Evolutionary conservation across 2,888 invertebrate species (phyloP), one percentile per base, ranked within the genome.

Genomic region (Drosophila neotestacea): DNA sequence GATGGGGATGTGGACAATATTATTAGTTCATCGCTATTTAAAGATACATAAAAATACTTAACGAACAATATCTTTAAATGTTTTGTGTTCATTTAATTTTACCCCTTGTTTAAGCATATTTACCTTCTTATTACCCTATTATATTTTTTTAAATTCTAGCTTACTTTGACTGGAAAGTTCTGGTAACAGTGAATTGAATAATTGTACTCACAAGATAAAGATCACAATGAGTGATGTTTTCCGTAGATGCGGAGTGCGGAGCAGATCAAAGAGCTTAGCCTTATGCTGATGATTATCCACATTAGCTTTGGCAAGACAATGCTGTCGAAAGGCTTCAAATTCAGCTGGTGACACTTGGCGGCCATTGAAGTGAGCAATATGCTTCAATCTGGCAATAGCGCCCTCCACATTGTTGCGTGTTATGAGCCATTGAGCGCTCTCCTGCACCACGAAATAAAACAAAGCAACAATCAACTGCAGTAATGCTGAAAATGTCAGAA

Each of bases 381-480:
- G 91, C 79, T 91, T 90, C 72, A 94, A 93, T 64, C 94, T 93
- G 44, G 89, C 80, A 28, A 94, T 92, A 4, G 94, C 94, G 42
- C 93, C 92, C 27, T 93, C 93, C 0, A 92, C 90, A 71, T 92
- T 90, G 28, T 94, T 93, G 80, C 93, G 93, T 62, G 94, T 93
- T 3, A 94, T 92, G 6, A 94, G 85, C 94, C 94, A 94, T 76
- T 94, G 93, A 0, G 94, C 94, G 74, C 94, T 94, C 89, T 94
- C 94, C 5, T 94, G 94, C 5, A 93, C 93, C 42, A 94, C 82
- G 34, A 93, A 92, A 70, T 94, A 94, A 76, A 93, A 94, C 2
- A 90, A 60, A 0, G 93, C 78, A 9, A 94, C 92, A 10, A 92
- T 68, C 4, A 93, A 59, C 59, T 93, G 92, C 2, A 94, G 94